Base-by-base conservation (phyloP, 2,888 invertebrate genomes). In the Entomobrya multifasciata region DNA sequence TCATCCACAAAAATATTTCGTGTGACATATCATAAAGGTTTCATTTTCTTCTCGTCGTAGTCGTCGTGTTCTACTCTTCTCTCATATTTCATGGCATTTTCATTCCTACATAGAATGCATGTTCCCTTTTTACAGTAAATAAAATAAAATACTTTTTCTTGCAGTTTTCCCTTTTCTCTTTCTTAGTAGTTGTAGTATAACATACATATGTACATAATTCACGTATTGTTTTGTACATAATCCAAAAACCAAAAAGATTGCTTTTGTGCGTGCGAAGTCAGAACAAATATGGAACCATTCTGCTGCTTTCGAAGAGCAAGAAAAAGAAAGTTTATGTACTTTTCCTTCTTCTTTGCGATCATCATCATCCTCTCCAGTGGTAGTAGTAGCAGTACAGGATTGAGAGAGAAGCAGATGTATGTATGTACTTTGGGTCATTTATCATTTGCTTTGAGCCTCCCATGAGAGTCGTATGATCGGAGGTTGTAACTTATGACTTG, bases 401-500 rank as follows among this genome's bases (percentile, higher is more conserved):
- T 15, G 22, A 27, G 5, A 52, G 52, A 84, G 83, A 82, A 87
- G 88, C 83, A 86, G 81, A 86, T 86, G 86, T n/a, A n/a, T n/a
- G n/a, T 86, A 86, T 81, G 81, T 82, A 87, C 55, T 82, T 82
- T 77, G 81, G 89, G 87, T 90, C 90, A 90, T 90, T 90, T 90
- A 90, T 90, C 90, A 90, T 90, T 90, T 89, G 90, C 76, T 78
- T 86, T 78, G 89, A 88, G 82, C 49, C 86, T 90, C 90, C 89
- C 90, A 77, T 85, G 90, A 90, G 90, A 87, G 89, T 90, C 89
- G 89, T 90, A 90, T 88, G 90, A 90, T 90, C 90, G 83, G 86
- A 88, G 90, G 90, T 90, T 89, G 88, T 90, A 90, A 90, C 90
- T 90, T 90, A 90, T 90, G 90, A 90, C 90, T 90, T 90, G 90